phyloP scores from a whole-genome alignment of 2,888 invertebrate genomes.

The Neelides folsomi region DNA sequence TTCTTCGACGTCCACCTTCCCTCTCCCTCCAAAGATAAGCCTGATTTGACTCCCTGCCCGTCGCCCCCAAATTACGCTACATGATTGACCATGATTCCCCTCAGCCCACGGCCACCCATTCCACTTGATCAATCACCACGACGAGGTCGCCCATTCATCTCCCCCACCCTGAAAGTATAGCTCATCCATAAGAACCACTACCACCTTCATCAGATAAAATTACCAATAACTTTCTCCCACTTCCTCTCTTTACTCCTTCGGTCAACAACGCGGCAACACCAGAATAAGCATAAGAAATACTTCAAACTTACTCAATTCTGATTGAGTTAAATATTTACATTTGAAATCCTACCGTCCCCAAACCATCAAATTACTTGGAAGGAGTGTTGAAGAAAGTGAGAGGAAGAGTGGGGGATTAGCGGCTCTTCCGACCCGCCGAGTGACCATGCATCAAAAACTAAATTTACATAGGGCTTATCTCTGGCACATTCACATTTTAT shows the following conservation, averaged over 20 bases:
- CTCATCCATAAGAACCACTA: conserved; percentile 1
- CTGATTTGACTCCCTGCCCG: conserved; percentile 8
- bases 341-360: background rate
- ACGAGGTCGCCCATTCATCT: conserved; percentile 1
- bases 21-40: conserved; percentile 7
- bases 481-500: conserved; percentile 14
- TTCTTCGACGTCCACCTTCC: conserved; percentile 6
- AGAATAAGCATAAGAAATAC: too few relatives aligned
- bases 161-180: background rate
- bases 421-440: conserved; percentile 3
- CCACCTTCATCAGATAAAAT: background rate
- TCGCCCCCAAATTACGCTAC: conserved; percentile 17
- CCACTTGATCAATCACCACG: conserved; percentile 16
- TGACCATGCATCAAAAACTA: conserved; percentile 21
- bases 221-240: background rate
- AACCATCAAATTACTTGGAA: background rate
- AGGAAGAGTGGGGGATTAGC: too few relatives aligned
- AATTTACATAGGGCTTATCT: conserved; percentile 23
- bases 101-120: conserved; percentile 11
- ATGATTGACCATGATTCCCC: conserved; percentile 24
- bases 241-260: background rate
- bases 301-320: background rate
- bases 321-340: conserved; percentile 1
- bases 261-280: too few relatives aligned
- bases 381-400: background rate